These are phyloP conservation scores for Girardia tigrina DNA, from an alignment of 2,888 invertebrate genomes.

Conservation along the genomic window DNA sequence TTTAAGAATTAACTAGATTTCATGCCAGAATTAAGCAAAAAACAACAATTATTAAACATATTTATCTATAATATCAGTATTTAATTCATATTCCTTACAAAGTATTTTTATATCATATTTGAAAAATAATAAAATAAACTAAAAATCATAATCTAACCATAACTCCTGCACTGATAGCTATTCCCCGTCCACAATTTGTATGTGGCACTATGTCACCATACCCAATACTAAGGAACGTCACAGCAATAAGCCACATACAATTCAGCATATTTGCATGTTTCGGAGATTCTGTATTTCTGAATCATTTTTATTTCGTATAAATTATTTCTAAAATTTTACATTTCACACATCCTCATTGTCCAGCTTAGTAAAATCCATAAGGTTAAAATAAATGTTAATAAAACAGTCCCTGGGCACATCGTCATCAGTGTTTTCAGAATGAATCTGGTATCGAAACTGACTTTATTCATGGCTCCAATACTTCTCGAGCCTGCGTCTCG, in stretches of 20 bases:
- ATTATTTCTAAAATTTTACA: constrained; percentile 59
- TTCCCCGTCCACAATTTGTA: constrained; percentile 97
- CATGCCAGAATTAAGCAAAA: no score
- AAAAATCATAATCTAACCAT: constrained; percentile 83
- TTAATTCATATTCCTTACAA: no score
- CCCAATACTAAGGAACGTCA: constrained; percentile 98
- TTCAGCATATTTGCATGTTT: constrained; percentile 89
- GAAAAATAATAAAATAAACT: no score
- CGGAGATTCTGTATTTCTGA: constrained; percentile 47
- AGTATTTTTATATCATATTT: no score
- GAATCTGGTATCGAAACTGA: constrained; percentile 67
- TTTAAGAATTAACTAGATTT: no score
- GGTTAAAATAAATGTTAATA: constrained; percentile 96
- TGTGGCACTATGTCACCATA: constrained; percentile 98
- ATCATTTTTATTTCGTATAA: background rate
- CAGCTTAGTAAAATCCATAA: constrained; percentile 98
- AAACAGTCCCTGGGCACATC: constrained; percentile 91
- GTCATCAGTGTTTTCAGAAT: constrained; percentile 98
- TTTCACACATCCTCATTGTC: constrained; percentile 93
- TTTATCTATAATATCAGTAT: no score
- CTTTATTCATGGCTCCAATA: constrained; percentile 42
- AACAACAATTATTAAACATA: no score
- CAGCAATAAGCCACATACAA: constrained; percentile 99
- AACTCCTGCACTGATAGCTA: constrained; percentile 95
- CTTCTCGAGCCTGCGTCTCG: constrained; percentile 91